These are phyloP conservation scores for Pogonomyrmex barbatus DNA, from an alignment of 1,140 invertebrate species.

Conservation along the genomic window DNA sequence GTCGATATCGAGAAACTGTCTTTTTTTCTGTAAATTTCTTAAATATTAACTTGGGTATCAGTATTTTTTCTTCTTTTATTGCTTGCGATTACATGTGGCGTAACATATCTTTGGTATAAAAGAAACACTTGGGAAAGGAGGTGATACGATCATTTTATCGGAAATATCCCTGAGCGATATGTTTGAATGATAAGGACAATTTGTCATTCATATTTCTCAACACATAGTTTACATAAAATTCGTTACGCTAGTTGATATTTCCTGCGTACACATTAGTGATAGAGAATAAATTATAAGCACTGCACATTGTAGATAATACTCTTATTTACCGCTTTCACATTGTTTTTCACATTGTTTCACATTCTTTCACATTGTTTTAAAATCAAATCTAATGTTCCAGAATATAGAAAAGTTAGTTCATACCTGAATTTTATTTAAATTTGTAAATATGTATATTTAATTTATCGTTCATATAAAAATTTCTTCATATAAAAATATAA, in stretches of 20 bases:
- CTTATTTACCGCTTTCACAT: not conserved
- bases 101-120: not conserved
- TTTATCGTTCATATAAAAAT: not conserved
- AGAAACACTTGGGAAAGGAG: not conserved
- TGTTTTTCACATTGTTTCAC: not conserved
- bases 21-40: not conserved
- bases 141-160: constrained; percentile 8
- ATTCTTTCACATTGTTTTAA: not conserved
- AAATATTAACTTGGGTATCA: constrained; percentile 9
- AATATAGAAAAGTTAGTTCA: not conserved
- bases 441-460: not conserved
- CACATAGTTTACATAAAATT: not conserved
- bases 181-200: too few species aligned
- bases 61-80: constrained; percentile 3
- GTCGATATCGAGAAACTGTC: not conserved
- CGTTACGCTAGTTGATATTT: not conserved
- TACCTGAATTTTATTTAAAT: not conserved
- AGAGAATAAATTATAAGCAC: not conserved
- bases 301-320: not conserved
- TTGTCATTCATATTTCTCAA: not conserved
- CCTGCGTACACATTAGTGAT: not conserved
- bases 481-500: too few species aligned
- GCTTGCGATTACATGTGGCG: not conserved
- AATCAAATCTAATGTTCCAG: not conserved
- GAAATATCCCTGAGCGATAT: not conserved